A percentile compares a stretch with the other conserved stretches of the same genome.
phyloP scores from a whole-genome alignment of 2,888 invertebrate species.

The Erebia aethiops region DNA sequence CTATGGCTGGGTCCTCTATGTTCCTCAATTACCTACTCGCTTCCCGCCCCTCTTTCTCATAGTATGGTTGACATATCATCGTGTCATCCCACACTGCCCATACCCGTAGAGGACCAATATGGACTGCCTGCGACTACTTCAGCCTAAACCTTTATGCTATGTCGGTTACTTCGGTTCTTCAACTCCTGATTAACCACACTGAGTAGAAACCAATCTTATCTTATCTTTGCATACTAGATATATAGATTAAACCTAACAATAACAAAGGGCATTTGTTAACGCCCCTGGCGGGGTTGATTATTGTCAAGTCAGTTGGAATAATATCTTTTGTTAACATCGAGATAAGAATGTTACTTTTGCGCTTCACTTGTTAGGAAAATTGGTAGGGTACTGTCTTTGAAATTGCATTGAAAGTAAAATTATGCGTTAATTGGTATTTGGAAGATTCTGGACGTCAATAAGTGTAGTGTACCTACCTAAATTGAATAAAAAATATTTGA shows the following conservation, averaged over 20 bases:
- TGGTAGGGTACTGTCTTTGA: constrained; percentile 63
- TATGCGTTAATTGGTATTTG: constrained; percentile 1
- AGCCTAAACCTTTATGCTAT: no score
- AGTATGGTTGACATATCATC: no score
- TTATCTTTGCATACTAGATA: constrained; percentile 10
- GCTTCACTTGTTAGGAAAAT: constrained; percentile 74
- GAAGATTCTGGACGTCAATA: no score
- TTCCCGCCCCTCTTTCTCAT: no score
- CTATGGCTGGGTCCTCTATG: no score
- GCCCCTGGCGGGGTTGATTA: constrained; percentile 63
- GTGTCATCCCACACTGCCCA: no score
- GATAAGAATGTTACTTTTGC: constrained; percentile 71
- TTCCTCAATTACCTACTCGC: no score
- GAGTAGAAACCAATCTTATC: not conserved
- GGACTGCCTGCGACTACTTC: no score
- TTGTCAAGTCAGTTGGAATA: constrained; percentile 72
- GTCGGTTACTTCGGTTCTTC: no score
- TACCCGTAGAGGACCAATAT: no score
- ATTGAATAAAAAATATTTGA: no score
- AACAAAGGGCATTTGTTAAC: constrained; percentile 34
- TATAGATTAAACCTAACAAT: constrained; percentile 8
- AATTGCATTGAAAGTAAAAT: constrained; percentile 2
- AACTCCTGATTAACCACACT: not conserved
- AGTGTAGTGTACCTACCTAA: no score
- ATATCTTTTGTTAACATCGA: constrained; percentile 73